Evolutionary conservation across 2,113 vertebrate genomes (phyloP), one percentile per base, ranked within the genome.

Genomic region (Osmerus eperlanus): DNA sequence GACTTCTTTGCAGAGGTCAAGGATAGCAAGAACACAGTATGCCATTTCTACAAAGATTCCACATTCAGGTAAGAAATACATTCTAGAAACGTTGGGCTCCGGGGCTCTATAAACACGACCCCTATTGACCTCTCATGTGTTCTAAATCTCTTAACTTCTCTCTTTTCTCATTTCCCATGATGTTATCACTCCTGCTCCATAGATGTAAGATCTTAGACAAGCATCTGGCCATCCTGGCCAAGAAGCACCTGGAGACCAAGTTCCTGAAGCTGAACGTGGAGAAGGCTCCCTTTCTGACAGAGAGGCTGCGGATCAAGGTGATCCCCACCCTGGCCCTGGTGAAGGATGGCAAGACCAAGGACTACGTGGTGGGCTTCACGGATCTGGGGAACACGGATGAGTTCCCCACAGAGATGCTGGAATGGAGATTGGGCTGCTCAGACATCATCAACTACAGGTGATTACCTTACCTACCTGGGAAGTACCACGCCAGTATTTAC

Each of bases 1-100:
- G 96, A 99, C 55, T 99, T 99, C 86, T 99, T 99, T 78, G 83
- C 93, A 36, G 96, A 99, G 90, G 97, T 97, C 66, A 99, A 99
- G 85, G 95, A 97, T 21, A 99, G 94, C 90, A 96, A 96, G 90
- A 96, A 96, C 1, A 96, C 97, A 23, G 94, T 99, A 86, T 99
- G 97, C 79, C 97, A 99, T 88, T 99, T 99, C 91, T 99, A 98
- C 83, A 97, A 78, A 93, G 96, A 94, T 71, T 92, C 96, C 23
- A 96, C 96, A 0, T 93, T 97, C 90, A 98, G 97, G 97, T 98
- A 89, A 53, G 51, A 65, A 7, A 11, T 61, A 15, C 36, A 18
- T 36, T 3, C 2, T 54, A 23, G 4, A 63, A 32, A 13, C 41
- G 2, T 11, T 41, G 36, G 5, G 6, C 6, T 41, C 36, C 8